phyloP scores from a whole-genome alignment of 2,888 invertebrate genomes.

The Sminthurides aquaticus region DNA sequence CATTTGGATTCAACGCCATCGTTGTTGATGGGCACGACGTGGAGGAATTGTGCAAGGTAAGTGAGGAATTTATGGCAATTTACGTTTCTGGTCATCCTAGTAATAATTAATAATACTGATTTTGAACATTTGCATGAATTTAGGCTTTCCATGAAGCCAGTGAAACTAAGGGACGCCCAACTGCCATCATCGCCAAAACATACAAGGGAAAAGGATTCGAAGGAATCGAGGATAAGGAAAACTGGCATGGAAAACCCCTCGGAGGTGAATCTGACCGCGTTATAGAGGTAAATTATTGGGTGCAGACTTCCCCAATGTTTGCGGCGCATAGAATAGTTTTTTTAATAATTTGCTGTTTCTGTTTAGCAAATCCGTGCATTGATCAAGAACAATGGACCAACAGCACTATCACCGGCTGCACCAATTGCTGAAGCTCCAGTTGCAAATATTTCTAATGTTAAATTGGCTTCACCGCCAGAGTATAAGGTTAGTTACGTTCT shows the following conservation, averaged over 20 bases:
- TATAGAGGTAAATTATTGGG: constrained; percentile 49
- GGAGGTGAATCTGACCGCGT: constrained; percentile 70
- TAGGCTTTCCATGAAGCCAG: constrained; percentile 73
- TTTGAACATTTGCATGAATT: too few relatives aligned
- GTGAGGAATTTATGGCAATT: not conserved
- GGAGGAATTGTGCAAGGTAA: constrained; percentile 70
- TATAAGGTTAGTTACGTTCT: constrained; percentile 56
- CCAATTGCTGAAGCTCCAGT: constrained; percentile 63
- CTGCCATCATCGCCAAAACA: constrained; percentile 90
- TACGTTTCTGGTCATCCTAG: not conserved
- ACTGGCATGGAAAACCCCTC: constrained; percentile 97
- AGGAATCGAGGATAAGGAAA: constrained; percentile 82
- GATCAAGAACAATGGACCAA: constrained; percentile 61
- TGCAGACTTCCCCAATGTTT: not conserved
- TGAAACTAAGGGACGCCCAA: constrained; percentile 69
- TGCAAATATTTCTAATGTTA: constrained; percentile 65
- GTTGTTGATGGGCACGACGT: constrained; percentile 96
- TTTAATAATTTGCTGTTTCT: constrained; percentile 30
- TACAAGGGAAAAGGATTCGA: constrained; percentile 87
- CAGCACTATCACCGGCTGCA: constrained; percentile 56
- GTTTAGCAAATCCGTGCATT: constrained; percentile 57
- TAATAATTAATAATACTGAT: too few relatives aligned
- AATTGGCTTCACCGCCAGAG: constrained; percentile 68
- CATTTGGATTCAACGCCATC: constrained; percentile 84
- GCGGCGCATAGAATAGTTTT: not conserved